phyloP scores from a whole-genome alignment of 1,140 invertebrate genomes.

The Spodoptera frugiperda region DNA sequence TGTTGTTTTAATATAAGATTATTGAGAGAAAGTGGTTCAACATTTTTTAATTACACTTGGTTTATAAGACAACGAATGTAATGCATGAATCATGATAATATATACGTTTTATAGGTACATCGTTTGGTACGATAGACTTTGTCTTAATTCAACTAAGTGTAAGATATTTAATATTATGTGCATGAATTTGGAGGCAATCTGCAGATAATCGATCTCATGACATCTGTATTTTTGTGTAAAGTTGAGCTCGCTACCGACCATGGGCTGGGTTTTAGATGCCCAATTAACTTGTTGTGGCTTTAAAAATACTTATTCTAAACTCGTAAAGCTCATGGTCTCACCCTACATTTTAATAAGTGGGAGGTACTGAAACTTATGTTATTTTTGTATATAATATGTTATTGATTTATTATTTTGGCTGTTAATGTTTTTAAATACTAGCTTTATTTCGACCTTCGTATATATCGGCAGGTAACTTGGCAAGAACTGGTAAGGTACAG shows the following conservation, averaged over 20 bases:
- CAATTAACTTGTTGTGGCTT: too few species aligned
- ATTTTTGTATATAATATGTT: background rate
- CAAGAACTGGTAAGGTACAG: too few species aligned
- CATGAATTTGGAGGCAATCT: background rate
- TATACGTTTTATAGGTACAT: too few species aligned
- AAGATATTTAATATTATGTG: background rate
- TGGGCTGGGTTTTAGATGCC: background rate
- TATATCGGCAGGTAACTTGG: background rate
- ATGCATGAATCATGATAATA: too few species aligned
- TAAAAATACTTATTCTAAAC: background rate
- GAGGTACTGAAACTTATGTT: slow-evolving; percentile 6
- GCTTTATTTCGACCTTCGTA: background rate
- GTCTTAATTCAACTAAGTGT: background rate
- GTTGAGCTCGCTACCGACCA: background rate
- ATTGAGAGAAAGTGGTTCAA: slow-evolving; percentile 17
- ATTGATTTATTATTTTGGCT: slow-evolving; percentile 11
- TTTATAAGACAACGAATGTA: too few species aligned
- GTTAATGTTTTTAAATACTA: slow-evolving; percentile 5
- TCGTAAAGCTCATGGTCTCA: background rate
- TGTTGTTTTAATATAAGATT: background rate
- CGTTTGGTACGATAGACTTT: background rate
- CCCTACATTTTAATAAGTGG: background rate
- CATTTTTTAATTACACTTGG: background rate
- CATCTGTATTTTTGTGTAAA: slow-evolving; percentile 5
- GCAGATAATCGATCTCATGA: too few species aligned